These are phyloP conservation scores for Mustela lutreola DNA, from an alignment of 2,113 vertebrate genomes.

Conservation along the genomic window DNA sequence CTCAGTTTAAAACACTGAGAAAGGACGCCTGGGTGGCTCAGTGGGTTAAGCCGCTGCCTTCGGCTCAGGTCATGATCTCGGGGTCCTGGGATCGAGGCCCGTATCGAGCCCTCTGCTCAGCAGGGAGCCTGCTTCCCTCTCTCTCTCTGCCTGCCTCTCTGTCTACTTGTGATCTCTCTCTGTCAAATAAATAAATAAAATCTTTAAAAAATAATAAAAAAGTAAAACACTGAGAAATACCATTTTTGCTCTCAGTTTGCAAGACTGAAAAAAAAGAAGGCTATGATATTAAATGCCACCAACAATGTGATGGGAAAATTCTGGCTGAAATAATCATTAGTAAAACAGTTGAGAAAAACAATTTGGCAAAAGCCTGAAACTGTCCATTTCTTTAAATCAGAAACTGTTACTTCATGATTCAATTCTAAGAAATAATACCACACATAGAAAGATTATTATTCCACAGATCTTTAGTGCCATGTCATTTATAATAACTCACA, in stretches of 20 bases:
- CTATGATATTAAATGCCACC: slow-evolving; percentile 39
- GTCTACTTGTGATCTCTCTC: no score
- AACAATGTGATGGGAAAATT: slow-evolving; percentile 49
- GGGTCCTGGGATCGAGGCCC: no score
- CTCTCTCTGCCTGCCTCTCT: no score
- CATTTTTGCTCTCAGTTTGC: slow-evolving; percentile 21
- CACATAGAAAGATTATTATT: slow-evolving; percentile 51
- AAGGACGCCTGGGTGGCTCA: neutral
- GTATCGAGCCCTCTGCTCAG: no score
- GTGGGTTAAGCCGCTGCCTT: no score
- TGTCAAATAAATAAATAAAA: no score
- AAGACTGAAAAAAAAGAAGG: neutral
- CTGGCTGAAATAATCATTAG: neutral
- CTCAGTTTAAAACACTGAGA: neutral
- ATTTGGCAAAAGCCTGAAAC: slow-evolving; percentile 54
- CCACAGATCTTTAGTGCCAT: neutral
- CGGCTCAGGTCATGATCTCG: no score
- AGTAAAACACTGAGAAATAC: neutral
- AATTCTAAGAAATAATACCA: slow-evolving; percentile 42
- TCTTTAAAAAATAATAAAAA: no score
- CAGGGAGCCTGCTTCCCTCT: no score
- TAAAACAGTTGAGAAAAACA: slow-evolving; percentile 56
- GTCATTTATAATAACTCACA: slow-evolving; percentile 30
- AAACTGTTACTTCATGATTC: slow-evolving; percentile 34
- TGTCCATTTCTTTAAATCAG: slow-evolving; percentile 17